These are phyloP conservation scores for Coregonus sp. DNA, from an alignment of 2,797 vertebrate species.

Conservation along the genomic window DNA sequence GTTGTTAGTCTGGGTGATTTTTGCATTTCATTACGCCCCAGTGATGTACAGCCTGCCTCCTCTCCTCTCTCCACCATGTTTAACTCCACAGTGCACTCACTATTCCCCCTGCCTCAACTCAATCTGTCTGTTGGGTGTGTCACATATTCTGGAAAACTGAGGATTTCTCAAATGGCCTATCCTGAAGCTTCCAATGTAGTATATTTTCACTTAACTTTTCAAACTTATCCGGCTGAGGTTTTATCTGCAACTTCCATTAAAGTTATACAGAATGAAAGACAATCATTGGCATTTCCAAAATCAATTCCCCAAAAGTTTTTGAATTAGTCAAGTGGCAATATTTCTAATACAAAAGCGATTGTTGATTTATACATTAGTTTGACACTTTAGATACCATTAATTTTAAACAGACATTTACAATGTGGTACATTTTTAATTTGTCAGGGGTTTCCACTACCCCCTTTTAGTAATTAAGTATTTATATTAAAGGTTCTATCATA, in stretches of 20 bases:
- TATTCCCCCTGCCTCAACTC: background rate
- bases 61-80: background rate
- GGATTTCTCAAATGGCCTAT: background rate
- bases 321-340: background rate
- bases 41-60: conserved; percentile 75
- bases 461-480: conserved; percentile 37
- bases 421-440: background rate
- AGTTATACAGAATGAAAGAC: too few relatives aligned
- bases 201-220: background rate
- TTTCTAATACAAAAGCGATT: background rate
- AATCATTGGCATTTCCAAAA: too few relatives aligned
- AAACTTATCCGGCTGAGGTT: background rate
- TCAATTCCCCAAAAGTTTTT: background rate
- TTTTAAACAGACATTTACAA: background rate
- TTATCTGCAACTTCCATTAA: background rate
- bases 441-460: conserved; percentile 6
- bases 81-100: background rate
- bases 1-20: conserved; percentile 85
- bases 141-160: background rate
- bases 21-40: conserved; percentile 88
- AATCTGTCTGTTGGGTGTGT: background rate
- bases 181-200: background rate
- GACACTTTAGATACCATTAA: background rate
- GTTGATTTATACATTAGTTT: background rate
- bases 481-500: conserved; percentile 51